Conservation (phyloP, 2,888 invertebrate species). For the Paralinhomoeus sp. region DNA sequence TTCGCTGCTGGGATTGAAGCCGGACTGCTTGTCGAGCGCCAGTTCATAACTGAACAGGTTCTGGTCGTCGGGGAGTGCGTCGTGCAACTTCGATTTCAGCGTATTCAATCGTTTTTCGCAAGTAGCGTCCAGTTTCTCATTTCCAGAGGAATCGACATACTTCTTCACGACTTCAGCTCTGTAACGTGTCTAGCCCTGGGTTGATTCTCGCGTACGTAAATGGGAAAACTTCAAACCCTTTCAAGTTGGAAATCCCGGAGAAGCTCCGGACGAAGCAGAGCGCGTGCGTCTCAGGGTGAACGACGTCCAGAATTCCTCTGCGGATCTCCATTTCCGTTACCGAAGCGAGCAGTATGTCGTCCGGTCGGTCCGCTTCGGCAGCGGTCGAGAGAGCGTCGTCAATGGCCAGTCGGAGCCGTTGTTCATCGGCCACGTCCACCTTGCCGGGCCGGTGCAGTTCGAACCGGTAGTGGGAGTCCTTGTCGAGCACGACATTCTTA, state of each 20-base stretch:
- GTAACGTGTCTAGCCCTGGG: no score
- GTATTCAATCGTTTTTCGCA: neutral
- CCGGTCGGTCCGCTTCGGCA: neutral
- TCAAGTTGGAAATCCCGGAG: no score
- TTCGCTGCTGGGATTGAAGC: neutral
- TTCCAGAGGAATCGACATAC: no score
- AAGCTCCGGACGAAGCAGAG: neutral
- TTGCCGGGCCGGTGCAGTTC: no score
- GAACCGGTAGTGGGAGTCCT: slow-evolving; percentile 35
- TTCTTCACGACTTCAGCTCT: no score
- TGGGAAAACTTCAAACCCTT: neutral
- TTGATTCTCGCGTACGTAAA: neutral
- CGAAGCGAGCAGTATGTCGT: neutral
- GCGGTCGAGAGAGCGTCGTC: neutral
- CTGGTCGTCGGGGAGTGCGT: no score
- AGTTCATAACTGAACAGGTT: neutral
- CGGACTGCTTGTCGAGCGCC: neutral
- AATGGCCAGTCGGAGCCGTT: neutral
- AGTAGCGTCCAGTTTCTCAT: no score
- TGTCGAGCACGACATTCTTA: slow-evolving; percentile 55
- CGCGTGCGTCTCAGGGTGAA: neutral
- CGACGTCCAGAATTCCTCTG: neutral
- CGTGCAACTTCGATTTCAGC: neutral
- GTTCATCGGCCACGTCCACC: no score
- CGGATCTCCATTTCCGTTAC: neutral